phyloP scores from a whole-genome alignment of 1,140 invertebrate species.

The Drosophila burlai region DNA sequence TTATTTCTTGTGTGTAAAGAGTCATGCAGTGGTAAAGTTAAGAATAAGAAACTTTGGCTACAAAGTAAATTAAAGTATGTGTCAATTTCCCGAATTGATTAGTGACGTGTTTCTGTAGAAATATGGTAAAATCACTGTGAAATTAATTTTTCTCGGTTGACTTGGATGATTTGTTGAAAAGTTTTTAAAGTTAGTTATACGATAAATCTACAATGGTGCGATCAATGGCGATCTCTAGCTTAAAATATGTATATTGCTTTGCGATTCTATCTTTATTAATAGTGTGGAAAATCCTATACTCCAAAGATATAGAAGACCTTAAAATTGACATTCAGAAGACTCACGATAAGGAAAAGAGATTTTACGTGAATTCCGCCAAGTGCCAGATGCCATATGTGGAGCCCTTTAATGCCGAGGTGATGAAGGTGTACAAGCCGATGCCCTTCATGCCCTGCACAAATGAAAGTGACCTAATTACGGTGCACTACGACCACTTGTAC shows the following conservation, averaged over 20 bases:
- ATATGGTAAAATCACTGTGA: neutral
- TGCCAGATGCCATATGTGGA: conserved; percentile 57
- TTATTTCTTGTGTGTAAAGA: no score
- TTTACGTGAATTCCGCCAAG: conserved; percentile 40
- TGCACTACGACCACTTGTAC: conserved; percentile 16
- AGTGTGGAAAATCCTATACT: neutral
- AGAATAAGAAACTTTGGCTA: neutral
- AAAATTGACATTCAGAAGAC: neutral
- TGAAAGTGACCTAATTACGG: conserved; percentile 44
- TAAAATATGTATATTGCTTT: neutral
- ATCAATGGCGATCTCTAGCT: neutral
- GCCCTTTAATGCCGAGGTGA: conserved; percentile 33
- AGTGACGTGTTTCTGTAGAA: neutral
- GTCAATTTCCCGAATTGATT: neutral
- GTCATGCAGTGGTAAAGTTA: neutral
- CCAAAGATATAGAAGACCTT: neutral
- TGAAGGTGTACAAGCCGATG: conserved; percentile 43
- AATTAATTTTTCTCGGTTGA: conserved; percentile 7
- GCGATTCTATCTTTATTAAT: neutral
- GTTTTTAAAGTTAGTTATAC: neutral
- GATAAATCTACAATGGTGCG: conserved; percentile 11
- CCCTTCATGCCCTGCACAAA: conserved; percentile 53
- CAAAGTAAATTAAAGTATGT: neutral
- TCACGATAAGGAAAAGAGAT: neutral
- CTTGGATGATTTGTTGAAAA: neutral